Evolutionary conservation across 2,797 vertebrate species (phyloP), one percentile per base, ranked within the genome.

Genomic region (Sebastes melanostomus): DNA sequence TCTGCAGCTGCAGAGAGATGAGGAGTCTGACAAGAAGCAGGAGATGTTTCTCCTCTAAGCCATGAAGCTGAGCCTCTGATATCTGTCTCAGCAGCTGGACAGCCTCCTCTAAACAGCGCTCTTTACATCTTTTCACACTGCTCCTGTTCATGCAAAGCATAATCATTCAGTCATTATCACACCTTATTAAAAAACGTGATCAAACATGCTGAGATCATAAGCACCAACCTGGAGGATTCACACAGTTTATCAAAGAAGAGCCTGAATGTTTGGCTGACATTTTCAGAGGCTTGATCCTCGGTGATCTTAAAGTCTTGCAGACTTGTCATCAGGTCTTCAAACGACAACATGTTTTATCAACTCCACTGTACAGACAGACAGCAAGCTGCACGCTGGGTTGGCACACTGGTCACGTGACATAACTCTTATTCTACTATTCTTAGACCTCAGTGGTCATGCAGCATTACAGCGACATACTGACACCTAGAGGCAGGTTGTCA

Each of bases 61-160:
- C 75, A 59, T 14, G 73, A 12, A 97, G 90, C 50, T 82, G 82
- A 13, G 88, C 13, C 5, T 90, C 83, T 32, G 94, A 83, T 29
- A 96, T 78, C 0, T 46, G 83, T 30, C 52, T 93, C 0, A 97
- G 82, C 36, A 96, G 90, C 85, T 93, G 94, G 2, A 88, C 62
- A 22, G 96, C 96, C 83, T 97, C 96, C 12, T 97, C 96, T 58
- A 98, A 87, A 60, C 90, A 86, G 29, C 95, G 96, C 63, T 97
- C 97, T 71, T 95, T 96, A 32, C 94, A 94, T 62, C 97, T 93
- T 81, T 96, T 98, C 38, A 93, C 92, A 2, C 75, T 74, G 12
- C 83, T 93, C 81, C 97, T 98, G 92, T 50, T 70, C 60, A 77
- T 10, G n/a, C 3, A 62, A 67, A 46, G n/a, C 18, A 22, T 1